phyloP scores from a whole-genome alignment of 2,888 invertebrate species.

The Phytoseiulus persimilis region DNA sequence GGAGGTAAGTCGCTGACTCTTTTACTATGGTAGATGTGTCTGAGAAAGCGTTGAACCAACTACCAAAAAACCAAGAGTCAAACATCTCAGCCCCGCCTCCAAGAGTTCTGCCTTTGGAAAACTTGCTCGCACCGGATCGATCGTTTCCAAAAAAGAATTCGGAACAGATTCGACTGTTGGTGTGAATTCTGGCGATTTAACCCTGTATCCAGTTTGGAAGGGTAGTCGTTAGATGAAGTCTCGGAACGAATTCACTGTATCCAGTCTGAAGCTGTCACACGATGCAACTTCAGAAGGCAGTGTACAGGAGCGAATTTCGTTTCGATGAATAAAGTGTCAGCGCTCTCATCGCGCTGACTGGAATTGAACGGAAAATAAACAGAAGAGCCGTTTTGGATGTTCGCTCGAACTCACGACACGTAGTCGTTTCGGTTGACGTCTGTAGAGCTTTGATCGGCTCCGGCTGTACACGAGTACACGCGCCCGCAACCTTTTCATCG shows the following conservation, averaged over 20 bases:
- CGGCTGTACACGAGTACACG: neutral
- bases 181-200: no score
- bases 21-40: neutral
- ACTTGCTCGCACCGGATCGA: no score
- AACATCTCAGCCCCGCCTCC: neutral
- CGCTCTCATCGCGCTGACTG: neutral
- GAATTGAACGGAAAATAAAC: neutral
- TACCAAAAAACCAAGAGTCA: neutral
- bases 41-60: neutral
- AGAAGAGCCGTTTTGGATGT: neutral
- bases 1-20: conserved; percentile 52
- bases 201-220: neutral
- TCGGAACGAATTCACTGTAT: neutral
- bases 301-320: neutral
- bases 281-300: neutral
- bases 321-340: neutral
- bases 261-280: neutral
- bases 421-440: neutral
- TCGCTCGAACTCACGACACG: neutral
- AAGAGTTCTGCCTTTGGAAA: no score
- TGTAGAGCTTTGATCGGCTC: neutral
- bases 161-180: no score
- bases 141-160: no score
- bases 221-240: neutral
- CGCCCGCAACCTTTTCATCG: neutral